Evolutionary conservation across 2,797 vertebrate species (phyloP).

Genomic region (Hyperoplus lanceolatus): DNA sequence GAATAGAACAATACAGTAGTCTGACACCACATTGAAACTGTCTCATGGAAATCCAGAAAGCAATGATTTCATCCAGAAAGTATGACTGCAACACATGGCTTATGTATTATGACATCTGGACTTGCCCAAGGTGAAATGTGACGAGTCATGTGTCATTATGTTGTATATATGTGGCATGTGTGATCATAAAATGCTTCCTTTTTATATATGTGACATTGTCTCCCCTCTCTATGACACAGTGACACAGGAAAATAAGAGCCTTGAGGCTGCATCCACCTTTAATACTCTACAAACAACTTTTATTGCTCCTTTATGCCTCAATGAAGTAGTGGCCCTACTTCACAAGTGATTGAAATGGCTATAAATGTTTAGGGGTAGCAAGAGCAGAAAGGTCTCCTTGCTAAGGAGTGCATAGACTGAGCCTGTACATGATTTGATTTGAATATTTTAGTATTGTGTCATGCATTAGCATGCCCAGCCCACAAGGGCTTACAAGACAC

Average conservation of each 20-base stretch:
- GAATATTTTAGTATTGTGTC: too few relatives aligned
- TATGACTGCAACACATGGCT: not conserved
- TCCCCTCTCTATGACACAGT: slow-evolving; percentile 1
- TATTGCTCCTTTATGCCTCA: slow-evolving; percentile 51
- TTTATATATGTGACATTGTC: slow-evolving; percentile 32
- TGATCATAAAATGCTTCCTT: slow-evolving; percentile 32
- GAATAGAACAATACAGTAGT: not conserved
- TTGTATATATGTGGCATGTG: slow-evolving; percentile 20
- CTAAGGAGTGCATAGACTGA: slow-evolving; percentile 20
- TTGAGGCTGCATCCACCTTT: slow-evolving; percentile 18
- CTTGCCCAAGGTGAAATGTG: slow-evolving; percentile 3
- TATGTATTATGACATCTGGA: not conserved
- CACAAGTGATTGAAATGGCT: slow-evolving; percentile 51
- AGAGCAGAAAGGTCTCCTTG: slow-evolving; percentile 28
- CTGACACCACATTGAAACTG: not conserved
- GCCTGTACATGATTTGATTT: not conserved
- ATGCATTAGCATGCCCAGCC: too few relatives aligned
- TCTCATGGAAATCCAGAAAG: not conserved
- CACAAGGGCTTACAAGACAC: too few relatives aligned
- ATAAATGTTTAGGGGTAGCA: slow-evolving; percentile 37
- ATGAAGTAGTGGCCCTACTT: slow-evolving; percentile 41
- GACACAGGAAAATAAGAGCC: slow-evolving; percentile 26
- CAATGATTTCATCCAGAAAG: not conserved
- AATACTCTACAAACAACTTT: slow-evolving; percentile 49
- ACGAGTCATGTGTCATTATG: slow-evolving; percentile 19